These are phyloP conservation scores for Acleris holmiana DNA, from an alignment of 2,888 invertebrate species.

Conservation along the genomic window DNA sequence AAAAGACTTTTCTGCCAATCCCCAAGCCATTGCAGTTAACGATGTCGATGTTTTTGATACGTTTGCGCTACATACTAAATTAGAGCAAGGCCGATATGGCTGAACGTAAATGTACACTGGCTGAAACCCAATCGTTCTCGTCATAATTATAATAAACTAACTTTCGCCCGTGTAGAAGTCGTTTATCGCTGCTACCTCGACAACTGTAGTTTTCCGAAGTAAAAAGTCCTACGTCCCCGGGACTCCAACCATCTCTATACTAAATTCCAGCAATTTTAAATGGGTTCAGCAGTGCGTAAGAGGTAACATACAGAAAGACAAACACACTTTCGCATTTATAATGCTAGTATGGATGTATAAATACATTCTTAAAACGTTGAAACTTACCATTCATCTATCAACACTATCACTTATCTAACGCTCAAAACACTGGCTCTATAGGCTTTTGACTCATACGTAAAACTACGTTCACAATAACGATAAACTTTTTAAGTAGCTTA, in stretches of 20 bases:
- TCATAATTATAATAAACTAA: too few relatives aligned
- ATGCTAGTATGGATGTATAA: too few relatives aligned
- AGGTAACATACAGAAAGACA: too few relatives aligned
- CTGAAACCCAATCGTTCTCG: neutral
- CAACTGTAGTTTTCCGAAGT: too few relatives aligned
- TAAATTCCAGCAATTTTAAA: too few relatives aligned
- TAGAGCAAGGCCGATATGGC: constrained; percentile 19
- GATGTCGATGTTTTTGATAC: constrained; percentile 17
- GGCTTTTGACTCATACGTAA: neutral
- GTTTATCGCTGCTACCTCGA: too few relatives aligned
- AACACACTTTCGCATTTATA: too few relatives aligned
- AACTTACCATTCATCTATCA: constrained; percentile 1
- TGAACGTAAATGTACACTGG: neutral
- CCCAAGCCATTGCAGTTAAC: neutral
- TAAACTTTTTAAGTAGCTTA: neutral
- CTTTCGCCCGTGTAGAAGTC: too few relatives aligned
- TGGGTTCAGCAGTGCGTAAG: too few relatives aligned
- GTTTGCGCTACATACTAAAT: constrained; percentile 25
- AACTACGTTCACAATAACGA: neutral
- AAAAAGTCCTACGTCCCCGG: too few relatives aligned
- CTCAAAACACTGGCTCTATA: neutral
- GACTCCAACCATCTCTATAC: too few relatives aligned
- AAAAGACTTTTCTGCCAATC: constrained; percentile 9
- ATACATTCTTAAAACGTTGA: neutral
- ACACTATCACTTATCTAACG: neutral